Evolutionary conservation across 37 sponge, comb jelly and placozoan genomes (phyloP), one percentile per base, ranked within the genome.

Genomic region (Cladorhizidae sp.): DNA sequence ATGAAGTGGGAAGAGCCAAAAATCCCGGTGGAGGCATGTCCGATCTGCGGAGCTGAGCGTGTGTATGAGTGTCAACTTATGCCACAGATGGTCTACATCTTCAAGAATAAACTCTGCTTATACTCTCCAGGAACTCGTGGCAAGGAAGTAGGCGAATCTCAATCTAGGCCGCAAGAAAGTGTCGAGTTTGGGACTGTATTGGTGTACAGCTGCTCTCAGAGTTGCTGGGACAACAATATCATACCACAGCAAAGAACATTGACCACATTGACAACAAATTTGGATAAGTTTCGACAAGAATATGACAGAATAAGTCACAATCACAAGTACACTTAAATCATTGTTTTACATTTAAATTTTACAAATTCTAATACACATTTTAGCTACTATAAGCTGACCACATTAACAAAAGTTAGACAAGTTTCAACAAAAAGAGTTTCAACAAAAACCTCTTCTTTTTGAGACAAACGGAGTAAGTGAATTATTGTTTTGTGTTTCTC

Each of bases 161-260:
- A 18, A 18, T 15, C 22, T 28, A 61, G 25, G 25, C n/a, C 25
- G 25, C 49, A 12, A 9, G 49, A 33, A 17, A 59, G 42, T 14
- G 72, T 84, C 22, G 94, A 94, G 64, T 94, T 84, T 85, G 92
- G 94, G 15, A 94, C 92, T 54, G 91, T 90, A 0, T 20, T 90
- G 28, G 85, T 94, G 62, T 94, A 84, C 45, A 84, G 76, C 14
- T 94, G 94, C 61, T 76, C 63, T n/a, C 37, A 51, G 35, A 94
- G 90, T 57, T 94, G 94, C 49, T 94, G 94, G 94, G 64, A 77
- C 21, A 87, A 77, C 8, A 58, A 56, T 57, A 17, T 9, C 21
- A 61, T 61, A 6, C 28, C 62, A 61, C 62, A 61, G 12, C 49
- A 5, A 45, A 45, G 9, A 45, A 45, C 49, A 45, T 45, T n/a